Evolutionary conservation across 2,797 vertebrate species (phyloP).

Genomic region (Salarias fasciatus): DNA sequence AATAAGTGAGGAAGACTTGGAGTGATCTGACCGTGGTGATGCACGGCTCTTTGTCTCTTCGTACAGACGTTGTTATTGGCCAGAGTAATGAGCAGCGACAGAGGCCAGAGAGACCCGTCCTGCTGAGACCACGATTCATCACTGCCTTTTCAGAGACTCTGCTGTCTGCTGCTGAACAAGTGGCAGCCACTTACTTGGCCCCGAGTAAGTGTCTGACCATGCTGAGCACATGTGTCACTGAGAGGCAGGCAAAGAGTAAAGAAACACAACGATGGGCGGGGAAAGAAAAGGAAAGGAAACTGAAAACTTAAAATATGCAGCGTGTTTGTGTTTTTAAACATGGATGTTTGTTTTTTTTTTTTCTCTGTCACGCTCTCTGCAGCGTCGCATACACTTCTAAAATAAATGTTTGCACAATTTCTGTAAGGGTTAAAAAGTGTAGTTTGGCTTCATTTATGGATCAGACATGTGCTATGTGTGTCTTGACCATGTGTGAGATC

Average conservation of each 20-base stretch:
- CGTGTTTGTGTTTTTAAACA: too few relatives aligned
- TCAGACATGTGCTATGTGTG: too few relatives aligned
- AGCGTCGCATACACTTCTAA: too few relatives aligned
- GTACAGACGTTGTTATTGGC: conserved; percentile 26
- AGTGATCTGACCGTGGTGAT: conserved; percentile 2
- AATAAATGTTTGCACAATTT: too few relatives aligned
- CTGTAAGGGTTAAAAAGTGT: too few relatives aligned
- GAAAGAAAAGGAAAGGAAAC: not conserved
- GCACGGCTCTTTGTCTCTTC: conserved; percentile 26
- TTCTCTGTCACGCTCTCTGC: too few relatives aligned
- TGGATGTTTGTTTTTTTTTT: too few relatives aligned
- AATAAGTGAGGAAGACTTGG: conserved; percentile 7
- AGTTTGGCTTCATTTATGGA: too few relatives aligned
- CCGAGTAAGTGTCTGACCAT: conserved; percentile 10
- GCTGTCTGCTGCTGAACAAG: conserved; percentile 24
- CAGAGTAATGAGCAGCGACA: conserved; percentile 25
- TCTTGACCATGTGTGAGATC: too few relatives aligned
- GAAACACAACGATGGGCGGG: conserved; percentile 1
- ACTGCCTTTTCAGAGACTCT: conserved; percentile 23
- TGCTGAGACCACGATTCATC: conserved; percentile 41
- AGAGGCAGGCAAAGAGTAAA: conserved; percentile 19
- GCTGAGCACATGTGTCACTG: conserved; percentile 18
- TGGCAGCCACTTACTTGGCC: conserved; percentile 16
- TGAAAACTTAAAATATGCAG: too few relatives aligned
- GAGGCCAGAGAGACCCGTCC: conserved; percentile 14